Conservation (phyloP, 2,113 vertebrate species). For the Columba livia region DNA sequence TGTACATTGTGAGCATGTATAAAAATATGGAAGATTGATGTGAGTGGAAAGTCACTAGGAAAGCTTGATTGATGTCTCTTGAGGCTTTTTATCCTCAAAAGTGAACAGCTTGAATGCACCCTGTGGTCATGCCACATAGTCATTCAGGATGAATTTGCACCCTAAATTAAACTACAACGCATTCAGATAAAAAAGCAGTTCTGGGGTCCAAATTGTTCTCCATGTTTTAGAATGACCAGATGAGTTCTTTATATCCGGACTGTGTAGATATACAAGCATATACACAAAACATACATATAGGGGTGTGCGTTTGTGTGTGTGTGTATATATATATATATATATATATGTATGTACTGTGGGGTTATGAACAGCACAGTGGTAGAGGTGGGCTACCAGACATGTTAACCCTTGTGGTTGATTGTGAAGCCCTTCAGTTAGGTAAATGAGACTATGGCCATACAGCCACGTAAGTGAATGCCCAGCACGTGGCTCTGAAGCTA, state of each 20-base stretch:
- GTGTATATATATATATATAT: rapidly evolving
- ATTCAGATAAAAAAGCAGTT: neutral
- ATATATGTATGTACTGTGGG: neutral
- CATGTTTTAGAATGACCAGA: neutral
- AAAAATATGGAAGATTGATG: neutral
- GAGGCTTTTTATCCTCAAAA: slow-evolving; percentile 11
- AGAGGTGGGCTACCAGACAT: neutral
- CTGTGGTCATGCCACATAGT: neutral
- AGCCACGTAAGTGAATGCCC: neutral
- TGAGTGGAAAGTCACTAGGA: slow-evolving; percentile 5
- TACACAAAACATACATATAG: neutral
- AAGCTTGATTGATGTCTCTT: slow-evolving; percentile 6
- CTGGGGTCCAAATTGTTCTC: neutral
- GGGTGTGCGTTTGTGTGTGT: no score
- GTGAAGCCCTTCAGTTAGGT: neutral
- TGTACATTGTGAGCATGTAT: neutral
- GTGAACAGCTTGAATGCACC: neutral
- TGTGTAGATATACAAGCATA: neutral
- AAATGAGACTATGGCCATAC: rapidly evolving
- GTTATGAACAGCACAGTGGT: neutral
- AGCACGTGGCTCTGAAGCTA: neutral
- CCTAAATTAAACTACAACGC: neutral
- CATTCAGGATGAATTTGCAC: slow-evolving; percentile 3
- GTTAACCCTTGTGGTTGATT: neutral
- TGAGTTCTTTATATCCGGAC: neutral